These are phyloP conservation scores for Thunnus maccoyii DNA, from an alignment of 2,113 vertebrate genomes.

Conservation along the genomic window DNA sequence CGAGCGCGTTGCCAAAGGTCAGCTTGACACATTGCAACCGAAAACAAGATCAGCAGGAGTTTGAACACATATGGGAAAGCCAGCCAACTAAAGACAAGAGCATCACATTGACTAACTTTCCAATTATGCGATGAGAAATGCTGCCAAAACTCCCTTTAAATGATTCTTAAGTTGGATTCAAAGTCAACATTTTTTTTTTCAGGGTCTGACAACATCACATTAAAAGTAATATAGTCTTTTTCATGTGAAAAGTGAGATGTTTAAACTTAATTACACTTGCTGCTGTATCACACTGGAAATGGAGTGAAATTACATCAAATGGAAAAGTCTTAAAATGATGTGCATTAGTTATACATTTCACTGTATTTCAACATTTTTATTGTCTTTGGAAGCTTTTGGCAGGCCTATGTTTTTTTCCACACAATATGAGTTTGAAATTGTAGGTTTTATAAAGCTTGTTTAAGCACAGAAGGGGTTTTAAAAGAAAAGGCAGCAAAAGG, in stretches of 20 bases:
- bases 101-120: conserved; percentile 20
- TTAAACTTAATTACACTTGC: background rate
- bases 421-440: background rate
- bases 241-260: background rate
- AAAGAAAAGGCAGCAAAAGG: background rate
- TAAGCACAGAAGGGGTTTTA: background rate
- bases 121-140: conserved; percentile 10
- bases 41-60: conserved; percentile 59
- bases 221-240: background rate
- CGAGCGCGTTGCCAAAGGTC: conserved; percentile 50
- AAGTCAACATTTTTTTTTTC: conserved; percentile 9
- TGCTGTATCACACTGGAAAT: background rate
- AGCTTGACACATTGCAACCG: conserved; percentile 32
- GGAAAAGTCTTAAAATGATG: too few species aligned
- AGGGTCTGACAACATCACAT: background rate
- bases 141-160: background rate
- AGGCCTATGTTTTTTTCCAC: background rate
- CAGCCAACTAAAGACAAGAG: conserved; percentile 4
- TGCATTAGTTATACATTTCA: background rate
- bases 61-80: background rate
- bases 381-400: background rate
- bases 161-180: background rate
- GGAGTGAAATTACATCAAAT: background rate
- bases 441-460: background rate
- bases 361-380: background rate